Conservation (phyloP, 2,888 invertebrate genomes). For the Callimorpha dominula region DNA sequence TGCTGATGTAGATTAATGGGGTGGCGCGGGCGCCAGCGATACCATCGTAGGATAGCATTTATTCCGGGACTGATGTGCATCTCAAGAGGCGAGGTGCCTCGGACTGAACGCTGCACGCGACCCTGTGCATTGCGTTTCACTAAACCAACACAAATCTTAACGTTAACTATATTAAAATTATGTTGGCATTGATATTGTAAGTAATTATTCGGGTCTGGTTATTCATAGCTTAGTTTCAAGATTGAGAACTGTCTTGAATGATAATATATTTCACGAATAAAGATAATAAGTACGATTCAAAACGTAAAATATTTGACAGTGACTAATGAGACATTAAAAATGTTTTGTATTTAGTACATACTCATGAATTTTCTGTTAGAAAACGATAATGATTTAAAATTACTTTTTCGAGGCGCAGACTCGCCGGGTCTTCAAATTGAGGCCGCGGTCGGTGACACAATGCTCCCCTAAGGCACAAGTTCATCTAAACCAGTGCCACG, state of each 20-base stretch:
- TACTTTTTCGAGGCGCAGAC: slow-evolving; percentile 16
- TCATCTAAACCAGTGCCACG: slow-evolving; percentile 66
- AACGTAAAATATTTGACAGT: slow-evolving; percentile 40
- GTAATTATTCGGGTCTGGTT: slow-evolving; percentile 51
- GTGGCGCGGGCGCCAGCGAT: slow-evolving; percentile 78
- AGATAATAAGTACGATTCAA: slow-evolving; percentile 49
- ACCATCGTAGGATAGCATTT: slow-evolving; percentile 76
- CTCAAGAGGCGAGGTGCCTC: slow-evolving; percentile 56
- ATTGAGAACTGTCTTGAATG: slow-evolving; percentile 43
- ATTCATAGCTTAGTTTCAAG: slow-evolving; percentile 34
- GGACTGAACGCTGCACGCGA: slow-evolving; percentile 65
- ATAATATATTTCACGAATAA: slow-evolving; percentile 47
- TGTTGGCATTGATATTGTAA: slow-evolving; percentile 48
- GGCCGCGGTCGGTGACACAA: slow-evolving; percentile 55
- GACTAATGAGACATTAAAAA: slow-evolving; percentile 29
- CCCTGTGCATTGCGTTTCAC: slow-evolving; percentile 49
- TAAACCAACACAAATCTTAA: slow-evolving; percentile 36
- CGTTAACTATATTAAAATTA: slow-evolving; percentile 46
- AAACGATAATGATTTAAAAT: slow-evolving; percentile 41
- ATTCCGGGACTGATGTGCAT: slow-evolving; percentile 78
- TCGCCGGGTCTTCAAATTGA: slow-evolving; percentile 32
- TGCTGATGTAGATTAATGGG: slow-evolving; percentile 86
- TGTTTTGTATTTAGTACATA: slow-evolving; percentile 14
- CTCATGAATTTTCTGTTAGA: slow-evolving; percentile 25
- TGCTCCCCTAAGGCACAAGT: slow-evolving; percentile 58